Conservation (phyloP, 2,113 vertebrate species). For the Brachyhypopomus gauderio region DNA sequence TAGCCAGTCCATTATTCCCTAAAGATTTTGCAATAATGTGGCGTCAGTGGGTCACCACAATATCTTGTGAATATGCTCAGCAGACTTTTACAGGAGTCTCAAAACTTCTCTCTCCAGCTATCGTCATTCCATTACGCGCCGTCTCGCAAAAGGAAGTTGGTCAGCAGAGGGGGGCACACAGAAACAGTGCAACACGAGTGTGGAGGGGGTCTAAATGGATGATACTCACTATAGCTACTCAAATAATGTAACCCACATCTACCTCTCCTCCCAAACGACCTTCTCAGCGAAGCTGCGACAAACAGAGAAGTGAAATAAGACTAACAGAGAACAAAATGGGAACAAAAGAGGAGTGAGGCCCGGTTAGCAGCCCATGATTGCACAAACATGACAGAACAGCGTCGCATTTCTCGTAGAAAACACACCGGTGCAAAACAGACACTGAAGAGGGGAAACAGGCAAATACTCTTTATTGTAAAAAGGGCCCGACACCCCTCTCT, state of each 20-base stretch:
- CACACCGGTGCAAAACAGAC: conserved; percentile 35
- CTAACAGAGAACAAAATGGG: conserved; percentile 58
- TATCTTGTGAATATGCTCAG: conserved; percentile 55
- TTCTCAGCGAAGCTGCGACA: conserved; percentile 89
- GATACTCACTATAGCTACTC: conserved; percentile 82
- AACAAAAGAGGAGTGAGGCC: conserved; percentile 49
- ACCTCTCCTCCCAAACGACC: conserved; percentile 94
- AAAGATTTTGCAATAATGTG: background rate
- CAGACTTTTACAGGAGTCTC: conserved; percentile 49
- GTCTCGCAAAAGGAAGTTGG: conserved; percentile 29
- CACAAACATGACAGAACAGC: conserved; percentile 18
- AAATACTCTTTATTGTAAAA: background rate
- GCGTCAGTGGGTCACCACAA: background rate
- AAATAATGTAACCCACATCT: conserved; percentile 83
- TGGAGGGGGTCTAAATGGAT: conserved; percentile 70
- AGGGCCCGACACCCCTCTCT: background rate
- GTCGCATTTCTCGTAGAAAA: conserved; percentile 39
- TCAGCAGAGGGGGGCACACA: conserved; percentile 19
- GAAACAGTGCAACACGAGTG: conserved; percentile 55
- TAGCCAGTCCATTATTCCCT: background rate
- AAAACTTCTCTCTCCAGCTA: background rate
- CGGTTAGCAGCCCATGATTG: conserved; percentile 34
- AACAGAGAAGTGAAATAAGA: conserved; percentile 79
- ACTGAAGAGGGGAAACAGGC: background rate
- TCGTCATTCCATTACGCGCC: conserved; percentile 39